Evolutionary conservation across 2,797 vertebrate species (phyloP), one percentile per base, ranked within the genome.

Genomic region (Adrianichthys oophorus): DNA sequence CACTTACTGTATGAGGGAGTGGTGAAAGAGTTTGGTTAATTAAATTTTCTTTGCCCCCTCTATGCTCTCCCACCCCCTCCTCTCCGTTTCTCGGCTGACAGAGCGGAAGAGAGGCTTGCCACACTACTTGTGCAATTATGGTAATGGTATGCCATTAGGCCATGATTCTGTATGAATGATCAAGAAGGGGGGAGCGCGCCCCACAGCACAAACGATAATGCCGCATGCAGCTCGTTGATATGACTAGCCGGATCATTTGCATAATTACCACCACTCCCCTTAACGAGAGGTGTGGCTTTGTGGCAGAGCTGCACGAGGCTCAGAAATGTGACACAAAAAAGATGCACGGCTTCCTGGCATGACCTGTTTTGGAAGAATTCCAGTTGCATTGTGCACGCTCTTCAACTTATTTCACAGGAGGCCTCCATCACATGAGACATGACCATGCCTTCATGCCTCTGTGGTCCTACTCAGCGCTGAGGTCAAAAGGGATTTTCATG

Each of bases 111-210:
- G 93, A 95, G 94, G 95, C 94, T 95, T 93, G 93, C 93, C 95
- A 95, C 95, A 94, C 94, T 95, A 93, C 94, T 95, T 94, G 94
- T 95, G 94, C 95, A 95, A 95, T 98, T 98, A 96, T 94, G 95
- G 95, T 98, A 97, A 98, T 98, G 94, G 95, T 92, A 95, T 95
- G 95, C 95, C 95, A 98, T 97, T 97, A 97, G 95, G 93, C 95
- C 94, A 94, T 95, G 94, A 95, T 95, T 96, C 94, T 93, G 91
- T 95, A 97, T 96, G 95, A 98, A 86, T 79, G 87, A 90, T 91
- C 84, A 93, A 95, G 95, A 95, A 95, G 93, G 26, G 24, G 94
- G 94, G 93, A 91, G 93, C 91, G 92, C 93, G 92, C 93, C 94
- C 93, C 91, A 92, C 90, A 93, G 93, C 93, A 91, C 92, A 90